phyloP scores from a whole-genome alignment of 2,888 invertebrate genomes.

The Drosophila koepferae region DNA sequence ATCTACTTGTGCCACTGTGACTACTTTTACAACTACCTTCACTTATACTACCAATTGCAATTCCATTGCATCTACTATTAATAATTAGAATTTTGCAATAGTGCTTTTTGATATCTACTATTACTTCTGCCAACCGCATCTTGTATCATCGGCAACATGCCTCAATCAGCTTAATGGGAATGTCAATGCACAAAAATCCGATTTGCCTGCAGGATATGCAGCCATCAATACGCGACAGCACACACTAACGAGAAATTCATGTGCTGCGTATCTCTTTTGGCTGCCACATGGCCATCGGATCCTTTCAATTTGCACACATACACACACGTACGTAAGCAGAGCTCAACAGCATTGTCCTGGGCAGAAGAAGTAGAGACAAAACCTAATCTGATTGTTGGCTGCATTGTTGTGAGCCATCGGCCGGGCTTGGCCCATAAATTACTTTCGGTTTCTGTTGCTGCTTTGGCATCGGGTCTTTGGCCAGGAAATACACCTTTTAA shows the following conservation, averaged over 20 bases:
- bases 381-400: constrained; percentile 22
- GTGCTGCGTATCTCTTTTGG: constrained; percentile 16
- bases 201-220: constrained; percentile 2
- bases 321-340: background rate
- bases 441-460: constrained; percentile 32
- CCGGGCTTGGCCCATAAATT: constrained; percentile 40
- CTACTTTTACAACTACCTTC: background rate
- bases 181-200: background rate
- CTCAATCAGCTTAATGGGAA: constrained; percentile 19
- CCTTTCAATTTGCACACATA: constrained; percentile 17
- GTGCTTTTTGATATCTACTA: background rate
- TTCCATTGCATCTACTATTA: background rate
- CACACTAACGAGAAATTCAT: constrained; percentile 9
- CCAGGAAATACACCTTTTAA: constrained; percentile 55
- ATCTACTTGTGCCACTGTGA: no score
- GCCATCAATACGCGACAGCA: constrained; percentile 13
- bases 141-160: background rate
- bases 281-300: constrained; percentile 14
- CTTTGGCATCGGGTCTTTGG: constrained; percentile 19
- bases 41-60: background rate
- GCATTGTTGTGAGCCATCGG: constrained; percentile 25
- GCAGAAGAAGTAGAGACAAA: constrained; percentile 6
- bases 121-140: no score
- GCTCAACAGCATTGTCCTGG: constrained; percentile 17
- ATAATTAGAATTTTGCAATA: background rate